Base-by-base conservation (phyloP, 1,140 invertebrate genomes). In the Cotesia glomerata region DNA sequence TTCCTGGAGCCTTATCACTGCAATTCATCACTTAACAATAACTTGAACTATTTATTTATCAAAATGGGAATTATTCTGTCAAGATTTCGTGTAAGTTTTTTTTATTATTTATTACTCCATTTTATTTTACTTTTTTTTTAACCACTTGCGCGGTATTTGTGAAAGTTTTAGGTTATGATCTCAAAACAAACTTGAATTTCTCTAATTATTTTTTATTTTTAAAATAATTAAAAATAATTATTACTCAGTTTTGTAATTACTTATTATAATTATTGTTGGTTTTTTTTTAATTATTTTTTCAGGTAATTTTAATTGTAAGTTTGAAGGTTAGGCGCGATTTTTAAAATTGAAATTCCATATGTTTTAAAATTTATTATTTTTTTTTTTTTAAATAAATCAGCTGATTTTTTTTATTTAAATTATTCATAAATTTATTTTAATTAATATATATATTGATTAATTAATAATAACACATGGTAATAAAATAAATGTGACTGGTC, bases 31-130 rank as follows among this genome's bases (percentile, higher is more conserved):
- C 49, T 0, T 26, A 45, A 36, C 16, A 36, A 36, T 9, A 36
- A 11, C 18, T 16, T 26, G 9, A 63, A 39, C n/a, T n/a, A n/a
- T 49, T 11, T 67, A 67, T 11, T 54, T 34, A 49, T 69, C 67
- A 82, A 68, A 26, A 87, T 86, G 85, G 85, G 85, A 5, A 80
- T 84, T 7, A 75, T 88, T 72, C 72, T 88, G 26, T 86, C 86
- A 63, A 81, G 82, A 74, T 88, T 87, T 82, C 81, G 81, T 51
- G 86, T 88, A 74, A 88, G 86, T 83, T 68, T 69, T 65, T 39
- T 64, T 65, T 1, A 3, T 18, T 69, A 61, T 72, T 69, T 75
- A 63, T 71, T 64, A 49, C 26, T n/a, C 70, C 32, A 36, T 70
- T 26, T 39, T 14, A 69, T 36, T 3, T 39, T 14, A 69, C 35